These are phyloP conservation scores for Ciona savignyi DNA, from an alignment of 23 tunicate genomes.

Conservation along the genomic window DNA sequence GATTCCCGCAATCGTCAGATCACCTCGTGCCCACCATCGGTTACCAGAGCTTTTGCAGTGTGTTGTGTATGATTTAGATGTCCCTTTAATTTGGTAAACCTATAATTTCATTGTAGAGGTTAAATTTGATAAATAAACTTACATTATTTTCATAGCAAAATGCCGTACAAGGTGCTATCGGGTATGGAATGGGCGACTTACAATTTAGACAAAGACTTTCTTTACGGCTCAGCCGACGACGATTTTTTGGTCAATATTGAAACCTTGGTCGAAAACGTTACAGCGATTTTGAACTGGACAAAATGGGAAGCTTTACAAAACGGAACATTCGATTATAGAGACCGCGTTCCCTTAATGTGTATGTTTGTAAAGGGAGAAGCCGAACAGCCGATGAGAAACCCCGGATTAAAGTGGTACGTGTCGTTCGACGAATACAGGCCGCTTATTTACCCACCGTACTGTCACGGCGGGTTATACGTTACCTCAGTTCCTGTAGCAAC, in stretches of 20 bases:
- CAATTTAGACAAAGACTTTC: constrained; percentile 4
- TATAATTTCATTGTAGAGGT: too few species aligned
- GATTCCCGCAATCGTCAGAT: too few species aligned
- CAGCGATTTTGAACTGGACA: not conserved
- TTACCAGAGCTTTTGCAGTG: too few species aligned
- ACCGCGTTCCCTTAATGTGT: constrained; percentile 32
- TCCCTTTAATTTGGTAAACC: too few species aligned
- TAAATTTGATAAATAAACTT: too few species aligned
- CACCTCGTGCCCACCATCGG: too few species aligned
- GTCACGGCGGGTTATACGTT: constrained; percentile 69
- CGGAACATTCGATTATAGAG: constrained; percentile 3
- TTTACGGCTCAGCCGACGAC: constrained; percentile 60
- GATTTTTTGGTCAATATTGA: constrained; percentile 39
- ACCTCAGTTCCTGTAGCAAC: constrained; percentile 29
- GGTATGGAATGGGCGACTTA: constrained; percentile 71
- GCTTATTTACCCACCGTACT: constrained; percentile 33
- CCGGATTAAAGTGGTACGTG: constrained; percentile 48
- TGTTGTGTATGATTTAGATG: too few species aligned
- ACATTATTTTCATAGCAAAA: constrained; percentile 15
- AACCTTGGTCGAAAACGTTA: constrained; percentile 1
- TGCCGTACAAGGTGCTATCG: constrained; percentile 62
- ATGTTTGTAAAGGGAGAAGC: constrained; percentile 29
- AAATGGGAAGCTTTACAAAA: constrained; percentile 3
- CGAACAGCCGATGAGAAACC: constrained; percentile 26
- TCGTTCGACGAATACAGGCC: constrained; percentile 27